Base-by-base conservation (phyloP, 1,140 invertebrate genomes). In the Cheumatopsyche charites region DNA sequence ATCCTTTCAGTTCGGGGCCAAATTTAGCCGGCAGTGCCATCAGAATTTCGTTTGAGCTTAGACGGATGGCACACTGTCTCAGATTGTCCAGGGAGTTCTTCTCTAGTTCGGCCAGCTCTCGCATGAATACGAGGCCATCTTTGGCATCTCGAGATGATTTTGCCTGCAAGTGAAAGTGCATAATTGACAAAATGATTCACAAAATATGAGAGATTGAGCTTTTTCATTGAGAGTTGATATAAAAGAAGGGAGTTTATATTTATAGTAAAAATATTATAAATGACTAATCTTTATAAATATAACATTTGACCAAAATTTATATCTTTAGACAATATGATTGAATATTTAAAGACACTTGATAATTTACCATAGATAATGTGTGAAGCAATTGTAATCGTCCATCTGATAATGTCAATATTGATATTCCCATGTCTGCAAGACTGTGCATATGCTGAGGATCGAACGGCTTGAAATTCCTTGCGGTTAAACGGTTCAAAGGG, bases 111-210 rank as follows among this genome's bases (percentile, higher is more conserved):
- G 96, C 89, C 94, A 98, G 98, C 84, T 98, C 97, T 78, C 97
- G 93, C 94, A 99, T 98, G 78, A 99, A 98, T 26, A 93, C 85
- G 21, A 97, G 80, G 0, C 97, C 97, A 84, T 98, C 93, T 79
- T 97, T 92, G 1, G 94, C 96, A 79, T 96, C 92, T 75, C 91
- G 89, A 12, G 90, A 83, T 55, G 91, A 91, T 79, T 90, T 89
- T 11, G 96, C 96, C 94, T 96, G 79, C 61, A 85, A 81, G 36
- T 4, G 3, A 36, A 36, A 36, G n/a, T n/a, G n/a, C n/a, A n/a
- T n/a, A 36, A 36, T 36, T 36, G 29, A 36, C 3, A 36, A 36
- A 36, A n/a, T n/a, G n/a, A n/a, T n/a, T n/a, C n/a, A n/a, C n/a
- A n/a, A n/a, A n/a, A n/a, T n/a, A n/a, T n/a, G n/a, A n/a, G n/a